phyloP scores from a whole-genome alignment of 2,888 invertebrate genomes.

The Chaitophorus viminalis region DNA sequence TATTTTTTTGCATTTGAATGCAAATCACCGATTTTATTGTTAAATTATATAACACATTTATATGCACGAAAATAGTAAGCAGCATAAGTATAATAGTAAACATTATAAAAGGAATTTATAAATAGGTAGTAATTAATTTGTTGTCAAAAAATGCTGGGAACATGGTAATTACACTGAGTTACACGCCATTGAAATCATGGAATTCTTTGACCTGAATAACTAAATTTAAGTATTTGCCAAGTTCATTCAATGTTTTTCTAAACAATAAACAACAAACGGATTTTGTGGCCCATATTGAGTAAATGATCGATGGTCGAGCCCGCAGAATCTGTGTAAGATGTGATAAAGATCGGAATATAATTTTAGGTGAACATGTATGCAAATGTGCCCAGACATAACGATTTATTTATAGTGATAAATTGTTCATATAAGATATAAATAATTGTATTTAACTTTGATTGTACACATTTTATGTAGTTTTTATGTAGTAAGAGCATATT shows the following conservation, averaged over 20 bases:
- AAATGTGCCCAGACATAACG: slow-evolving; percentile 22
- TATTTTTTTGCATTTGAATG: no score
- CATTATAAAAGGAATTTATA: not conserved
- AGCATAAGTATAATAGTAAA: not conserved
- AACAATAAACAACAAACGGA: not conserved
- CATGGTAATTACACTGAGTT: no score
- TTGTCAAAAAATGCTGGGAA: not conserved
- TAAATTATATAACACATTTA: not conserved
- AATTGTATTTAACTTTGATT: not conserved
- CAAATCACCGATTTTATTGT: no score
- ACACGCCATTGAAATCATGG: not conserved
- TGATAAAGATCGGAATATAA: not conserved
- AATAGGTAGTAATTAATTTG: not conserved
- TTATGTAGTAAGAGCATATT: not conserved
- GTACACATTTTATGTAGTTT: not conserved
- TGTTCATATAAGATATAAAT: not conserved
- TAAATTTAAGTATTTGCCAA: not conserved
- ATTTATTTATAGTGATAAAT: not conserved
- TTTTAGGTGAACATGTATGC: slow-evolving; percentile 54
- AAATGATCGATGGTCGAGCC: not conserved
- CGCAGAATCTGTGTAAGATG: not conserved
- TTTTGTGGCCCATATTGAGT: not conserved
- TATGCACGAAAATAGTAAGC: not conserved
- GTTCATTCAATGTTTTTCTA: not conserved
- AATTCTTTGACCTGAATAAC: not conserved